Percentiles rank a stretch among this genome's conserved stretches.
Evolutionary conservation across 1,140 invertebrate species (phyloP).

Genomic region (Drosophila micromelanica): DNA sequence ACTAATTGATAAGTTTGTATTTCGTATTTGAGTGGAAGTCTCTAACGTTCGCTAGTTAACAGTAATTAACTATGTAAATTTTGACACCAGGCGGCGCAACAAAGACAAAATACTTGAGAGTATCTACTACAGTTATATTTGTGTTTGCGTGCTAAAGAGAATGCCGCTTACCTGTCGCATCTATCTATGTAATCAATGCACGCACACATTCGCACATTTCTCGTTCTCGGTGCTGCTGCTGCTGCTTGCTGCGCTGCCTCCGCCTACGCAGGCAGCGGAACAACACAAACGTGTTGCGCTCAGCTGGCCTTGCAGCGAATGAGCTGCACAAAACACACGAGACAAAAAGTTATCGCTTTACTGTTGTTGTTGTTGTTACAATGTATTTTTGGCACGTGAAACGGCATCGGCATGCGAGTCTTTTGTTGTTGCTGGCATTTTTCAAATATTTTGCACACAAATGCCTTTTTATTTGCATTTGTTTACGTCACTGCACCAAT

Average conservation of each 20-base stretch:
- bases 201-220: conserved; percentile 12
- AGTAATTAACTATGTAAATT: conserved; percentile 71
- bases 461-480: conserved; percentile 59
- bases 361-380: conserved; percentile 40
- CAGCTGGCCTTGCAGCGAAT: conserved; percentile 72
- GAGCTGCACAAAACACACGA: conserved; percentile 64
- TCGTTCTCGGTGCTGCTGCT: conserved; percentile 1
- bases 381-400: conserved; percentile 68
- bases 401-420: conserved; percentile 30
- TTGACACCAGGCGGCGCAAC: conserved; percentile 32
- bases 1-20: conserved; percentile 67
- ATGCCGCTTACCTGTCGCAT: conserved; percentile 46
- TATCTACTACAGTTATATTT: conserved; percentile 7
- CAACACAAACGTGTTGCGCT: conserved; percentile 78
- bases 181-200: conserved; percentile 43
- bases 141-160: conserved; percentile 1
- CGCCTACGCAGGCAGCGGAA: conserved; percentile 52
- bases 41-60: conserved; percentile 18
- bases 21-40: conserved; percentile 24
- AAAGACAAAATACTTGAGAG: conserved; percentile 10
- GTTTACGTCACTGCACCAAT: conserved; percentile 68
- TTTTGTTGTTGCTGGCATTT: conserved; percentile 51
- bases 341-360: conserved; percentile 38
- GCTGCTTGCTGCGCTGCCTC: conserved; percentile 10
- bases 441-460: conserved; percentile 52